phyloP scores from a whole-genome alignment of 2,797 vertebrate species.

The Pachyuromys duprasi region DNA sequence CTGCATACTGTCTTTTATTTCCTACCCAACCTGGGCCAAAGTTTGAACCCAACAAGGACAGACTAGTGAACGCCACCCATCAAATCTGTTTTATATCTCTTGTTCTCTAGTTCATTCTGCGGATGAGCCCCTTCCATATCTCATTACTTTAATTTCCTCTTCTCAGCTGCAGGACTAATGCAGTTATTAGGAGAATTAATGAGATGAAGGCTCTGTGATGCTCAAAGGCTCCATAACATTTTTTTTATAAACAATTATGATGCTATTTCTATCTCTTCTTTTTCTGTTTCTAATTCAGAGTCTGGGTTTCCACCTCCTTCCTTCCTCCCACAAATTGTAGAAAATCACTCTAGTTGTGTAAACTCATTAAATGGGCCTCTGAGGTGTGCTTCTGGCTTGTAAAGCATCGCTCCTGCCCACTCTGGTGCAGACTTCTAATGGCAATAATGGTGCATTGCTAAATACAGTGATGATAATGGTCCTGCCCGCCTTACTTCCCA shows the following conservation, averaged over 20 bases:
- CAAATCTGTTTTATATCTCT: constrained; percentile 24
- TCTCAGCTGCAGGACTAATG: neutral
- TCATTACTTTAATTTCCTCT: constrained; percentile 40
- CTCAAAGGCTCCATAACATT: neutral
- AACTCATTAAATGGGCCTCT: constrained; percentile 1
- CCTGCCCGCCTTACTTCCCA: neutral
- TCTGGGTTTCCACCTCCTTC: constrained; percentile 17
- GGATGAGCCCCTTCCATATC: neutral
- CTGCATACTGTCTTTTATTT: neutral
- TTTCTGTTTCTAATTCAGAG: neutral
- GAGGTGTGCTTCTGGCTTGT: neutral
- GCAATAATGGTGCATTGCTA: neutral
- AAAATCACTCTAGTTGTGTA: constrained; percentile 34
- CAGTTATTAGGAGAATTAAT: constrained; percentile 19
- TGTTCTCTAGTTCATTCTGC: neutral
- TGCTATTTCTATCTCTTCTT: constrained; percentile 37
- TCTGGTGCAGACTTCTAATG: neutral
- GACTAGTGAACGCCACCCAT: neutral
- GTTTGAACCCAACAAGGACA: constrained; percentile 8
- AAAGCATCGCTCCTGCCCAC: neutral
- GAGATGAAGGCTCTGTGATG: constrained; percentile 12
- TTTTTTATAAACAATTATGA: constrained; percentile 47
- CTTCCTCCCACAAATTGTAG: constrained; percentile 56
- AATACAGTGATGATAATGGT: neutral
- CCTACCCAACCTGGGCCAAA: neutral